Evolutionary conservation across 2,113 vertebrate species (phyloP).

Genomic region (Emydocephalus ijimae): DNA sequence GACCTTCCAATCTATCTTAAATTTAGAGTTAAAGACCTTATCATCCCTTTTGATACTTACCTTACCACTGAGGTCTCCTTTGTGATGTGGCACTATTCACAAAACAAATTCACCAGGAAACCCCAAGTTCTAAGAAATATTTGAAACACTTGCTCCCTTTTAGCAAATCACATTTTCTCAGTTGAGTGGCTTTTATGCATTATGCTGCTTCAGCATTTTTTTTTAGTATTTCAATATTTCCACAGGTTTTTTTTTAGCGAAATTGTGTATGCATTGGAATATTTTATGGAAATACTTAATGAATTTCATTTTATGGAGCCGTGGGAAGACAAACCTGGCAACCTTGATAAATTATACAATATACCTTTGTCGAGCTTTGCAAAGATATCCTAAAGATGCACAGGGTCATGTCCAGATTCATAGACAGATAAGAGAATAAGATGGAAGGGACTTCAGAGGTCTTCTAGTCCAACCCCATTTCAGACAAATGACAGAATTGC

Average conservation of each 20-base stretch:
- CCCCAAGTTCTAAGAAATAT: neutral
- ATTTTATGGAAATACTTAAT: neutral
- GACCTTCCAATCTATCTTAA: neutral
- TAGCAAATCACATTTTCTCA: neutral
- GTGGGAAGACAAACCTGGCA: neutral
- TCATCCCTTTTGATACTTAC: no score
- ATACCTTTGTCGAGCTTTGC: neutral
- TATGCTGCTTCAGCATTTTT: neutral
- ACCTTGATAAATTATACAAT: neutral
- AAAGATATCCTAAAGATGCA: neutral
- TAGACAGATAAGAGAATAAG: neutral
- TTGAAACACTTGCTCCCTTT: neutral
- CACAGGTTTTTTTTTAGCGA: neutral
- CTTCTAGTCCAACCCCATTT: neutral
- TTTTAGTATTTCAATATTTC: neutral
- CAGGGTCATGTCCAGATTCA: neutral
- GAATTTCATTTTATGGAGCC: neutral
- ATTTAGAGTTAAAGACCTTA: neutral
- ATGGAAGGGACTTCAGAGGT: neutral
- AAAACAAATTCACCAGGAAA: neutral
- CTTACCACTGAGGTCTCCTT: neutral
- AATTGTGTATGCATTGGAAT: neutral
- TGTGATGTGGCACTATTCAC: neutral
- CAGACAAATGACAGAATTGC: neutral
- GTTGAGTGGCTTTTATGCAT: neutral